phyloP scores from a whole-genome alignment of 2,888 invertebrate species.

The Syrista parreyssii region DNA sequence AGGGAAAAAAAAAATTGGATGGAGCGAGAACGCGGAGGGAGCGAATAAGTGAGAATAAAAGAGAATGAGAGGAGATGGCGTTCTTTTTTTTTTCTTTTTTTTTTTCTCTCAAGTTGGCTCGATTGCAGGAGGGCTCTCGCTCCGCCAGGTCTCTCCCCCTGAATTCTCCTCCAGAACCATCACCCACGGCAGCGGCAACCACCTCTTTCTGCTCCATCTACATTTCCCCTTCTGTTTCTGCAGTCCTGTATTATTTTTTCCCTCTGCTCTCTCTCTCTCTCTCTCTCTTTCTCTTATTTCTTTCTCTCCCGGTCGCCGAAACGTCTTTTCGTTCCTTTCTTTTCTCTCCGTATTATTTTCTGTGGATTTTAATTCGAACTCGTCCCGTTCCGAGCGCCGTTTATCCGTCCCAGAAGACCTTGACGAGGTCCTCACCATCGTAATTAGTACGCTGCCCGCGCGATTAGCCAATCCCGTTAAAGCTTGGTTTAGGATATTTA shows the following conservation, averaged over 20 bases:
- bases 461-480: neutral
- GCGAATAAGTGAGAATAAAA: neutral
- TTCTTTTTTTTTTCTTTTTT: no score
- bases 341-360: neutral
- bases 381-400: neutral
- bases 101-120: neutral
- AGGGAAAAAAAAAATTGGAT: neutral
- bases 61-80: neutral
- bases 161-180: neutral
- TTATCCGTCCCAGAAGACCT: neutral
- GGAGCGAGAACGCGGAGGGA: neutral
- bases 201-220: neutral
- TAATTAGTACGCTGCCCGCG: neutral
- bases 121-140: neutral
- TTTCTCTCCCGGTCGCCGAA: slow-evolving; percentile 13
- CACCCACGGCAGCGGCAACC: neutral
- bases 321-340: slow-evolving; percentile 4
- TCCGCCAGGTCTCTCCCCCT: neutral
- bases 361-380: neutral
- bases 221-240: neutral
- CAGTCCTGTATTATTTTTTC: neutral
- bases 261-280: neutral
- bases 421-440: neutral
- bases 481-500: neutral
- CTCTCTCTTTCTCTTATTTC: neutral